phyloP scores from a whole-genome alignment of 2,888 invertebrate genomes.

The Morinoia aosen region DNA sequence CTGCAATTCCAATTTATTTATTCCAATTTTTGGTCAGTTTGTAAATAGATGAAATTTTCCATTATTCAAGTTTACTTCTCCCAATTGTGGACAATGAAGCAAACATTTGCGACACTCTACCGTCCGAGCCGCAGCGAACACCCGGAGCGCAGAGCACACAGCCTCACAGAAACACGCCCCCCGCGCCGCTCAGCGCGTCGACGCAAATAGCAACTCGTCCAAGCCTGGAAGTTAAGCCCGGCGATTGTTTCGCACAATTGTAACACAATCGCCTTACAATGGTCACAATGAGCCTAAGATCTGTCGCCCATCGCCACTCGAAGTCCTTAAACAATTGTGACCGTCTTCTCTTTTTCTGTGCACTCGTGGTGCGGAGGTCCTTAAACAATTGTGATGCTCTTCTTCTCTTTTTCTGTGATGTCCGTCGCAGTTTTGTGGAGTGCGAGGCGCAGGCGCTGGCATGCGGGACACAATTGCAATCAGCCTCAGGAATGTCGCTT shows the following conservation, averaged over 20 bases:
- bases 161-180: too few species aligned
- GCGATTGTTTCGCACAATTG: background rate
- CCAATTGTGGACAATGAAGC: too few species aligned
- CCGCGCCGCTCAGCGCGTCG: too few species aligned
- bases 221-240: background rate
- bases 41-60: too few species aligned
- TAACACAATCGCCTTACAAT: background rate
- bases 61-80: too few species aligned
- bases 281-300: background rate
- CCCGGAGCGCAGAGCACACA: too few species aligned
- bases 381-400: background rate
- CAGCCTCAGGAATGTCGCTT: background rate
- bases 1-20: too few species aligned
- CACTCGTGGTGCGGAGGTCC: background rate
- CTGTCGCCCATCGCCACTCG: slow-evolving; percentile 2
- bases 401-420: background rate
- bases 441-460: background rate
- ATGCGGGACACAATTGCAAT: background rate
- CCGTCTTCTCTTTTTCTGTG: background rate
- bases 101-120: too few species aligned
- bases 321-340: background rate
- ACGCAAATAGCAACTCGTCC: background rate
- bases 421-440: background rate
- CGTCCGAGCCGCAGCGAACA: too few species aligned
- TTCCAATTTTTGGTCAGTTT: too few species aligned